Percentiles rank a stretch among this genome's conserved stretches.
Evolutionary conservation across 2,888 invertebrate genomes (phyloP).

Genomic region (Hanleya hanleyi): DNA sequence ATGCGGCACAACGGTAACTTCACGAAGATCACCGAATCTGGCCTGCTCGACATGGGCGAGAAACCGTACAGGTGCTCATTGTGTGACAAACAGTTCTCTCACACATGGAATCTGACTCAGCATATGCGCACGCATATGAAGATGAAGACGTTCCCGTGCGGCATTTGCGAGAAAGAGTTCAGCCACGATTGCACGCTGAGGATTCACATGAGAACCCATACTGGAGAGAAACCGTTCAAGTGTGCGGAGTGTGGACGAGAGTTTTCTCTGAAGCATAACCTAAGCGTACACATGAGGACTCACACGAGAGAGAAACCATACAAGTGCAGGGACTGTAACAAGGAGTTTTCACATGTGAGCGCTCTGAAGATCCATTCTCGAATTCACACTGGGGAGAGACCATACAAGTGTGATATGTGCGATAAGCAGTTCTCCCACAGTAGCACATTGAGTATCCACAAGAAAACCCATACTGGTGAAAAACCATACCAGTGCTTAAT

Average conservation of each 20-base stretch:
- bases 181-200: background rate
- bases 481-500: too few relatives aligned
- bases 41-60: background rate
- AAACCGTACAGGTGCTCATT: background rate
- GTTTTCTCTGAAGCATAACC: background rate
- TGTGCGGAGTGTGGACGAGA: background rate
- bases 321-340: background rate
- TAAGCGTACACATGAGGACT: background rate
- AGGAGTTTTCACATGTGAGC: background rate
- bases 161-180: background rate
- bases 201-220: background rate
- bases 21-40: background rate
- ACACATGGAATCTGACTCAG: background rate
- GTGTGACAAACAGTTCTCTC: background rate
- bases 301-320: background rate
- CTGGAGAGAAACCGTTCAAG: background rate
- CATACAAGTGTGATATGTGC: background rate
- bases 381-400: background rate
- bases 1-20: background rate
- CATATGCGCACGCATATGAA: background rate
- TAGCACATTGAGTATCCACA: background rate
- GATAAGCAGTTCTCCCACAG: background rate
- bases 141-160: background rate
- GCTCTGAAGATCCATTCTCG: background rate
- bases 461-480: background rate